Conservation (phyloP, 2,113 vertebrate genomes). For the human (Homo sapiens) region GRCh38 chr1:1219501-1220000, state of each 20-base stretch:
- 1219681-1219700: too few species aligned
- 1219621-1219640: neutral
- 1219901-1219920: neutral
- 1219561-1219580: fast-evolving
- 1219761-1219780: neutral
- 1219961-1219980: conserved; percentile 25
- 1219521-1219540: neutral
- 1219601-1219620: fast-evolving
- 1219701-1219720: neutral
- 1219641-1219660: too few species aligned
- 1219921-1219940: neutral
- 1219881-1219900: neutral
- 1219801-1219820: too few species aligned
- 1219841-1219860: neutral
- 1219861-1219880: neutral
- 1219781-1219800: neutral
- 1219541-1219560: conserved; percentile 38
- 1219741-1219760: neutral
- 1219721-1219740: neutral
- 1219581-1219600: neutral
- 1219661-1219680: neutral
- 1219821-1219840: too few species aligned
- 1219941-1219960: conserved; percentile 56
- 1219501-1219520: neutral
- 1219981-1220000: too few species aligned